Evolutionary conservation across 2,888 invertebrate species (phyloP), one percentile per base, ranked within the genome.

Genomic region (Brachypalpus laphriformis): DNA sequence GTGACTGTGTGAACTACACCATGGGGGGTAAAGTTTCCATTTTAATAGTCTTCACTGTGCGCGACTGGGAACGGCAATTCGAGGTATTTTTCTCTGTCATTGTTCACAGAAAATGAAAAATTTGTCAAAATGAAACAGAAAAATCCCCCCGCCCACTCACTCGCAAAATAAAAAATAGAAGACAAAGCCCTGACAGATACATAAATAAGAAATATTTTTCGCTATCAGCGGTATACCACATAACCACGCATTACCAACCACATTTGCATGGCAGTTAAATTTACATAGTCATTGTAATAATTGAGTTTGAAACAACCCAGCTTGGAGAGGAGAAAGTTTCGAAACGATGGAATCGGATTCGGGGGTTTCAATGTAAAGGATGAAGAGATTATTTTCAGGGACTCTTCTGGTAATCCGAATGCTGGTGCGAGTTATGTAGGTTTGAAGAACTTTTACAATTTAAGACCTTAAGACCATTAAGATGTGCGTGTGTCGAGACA

Each of bases 51-150:
- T 14, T 22, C 22, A 37, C 9, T 31, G 28, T 9, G 37, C 11
- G 7, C 1, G 34, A 0, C 11, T 65, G 65, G 56, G 45, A 65
- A 75, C 16, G 40, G 2, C n/a, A 28, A 56, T 57, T 65, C 16
- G 18, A 25, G 34, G 51, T 61, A 61, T 37, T 34, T 51, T 45
- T 25, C 14, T 40, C 47, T 20, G 16, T 22, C 45, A 45, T 45
- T 65, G 56, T 57, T 75, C 45, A 47, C 28, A 65, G 56, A 20
- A 65, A 54, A 25, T 61, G 61, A 37, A 57, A 45, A 70, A 57
- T 34, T 45, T 45, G 34, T 47, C 47, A 20, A 34, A 47, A 20
- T 14, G 18, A 9, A 20, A 68, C 31, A 31, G 14, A 45, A 28
- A 66, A 28, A 18, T 42, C 14, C 40, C 40, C 40, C 14, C 16